Base-by-base conservation (phyloP, 30 jellyfish, hydroid and myxozoan species). In the Nemopilema nomurai region DNA sequence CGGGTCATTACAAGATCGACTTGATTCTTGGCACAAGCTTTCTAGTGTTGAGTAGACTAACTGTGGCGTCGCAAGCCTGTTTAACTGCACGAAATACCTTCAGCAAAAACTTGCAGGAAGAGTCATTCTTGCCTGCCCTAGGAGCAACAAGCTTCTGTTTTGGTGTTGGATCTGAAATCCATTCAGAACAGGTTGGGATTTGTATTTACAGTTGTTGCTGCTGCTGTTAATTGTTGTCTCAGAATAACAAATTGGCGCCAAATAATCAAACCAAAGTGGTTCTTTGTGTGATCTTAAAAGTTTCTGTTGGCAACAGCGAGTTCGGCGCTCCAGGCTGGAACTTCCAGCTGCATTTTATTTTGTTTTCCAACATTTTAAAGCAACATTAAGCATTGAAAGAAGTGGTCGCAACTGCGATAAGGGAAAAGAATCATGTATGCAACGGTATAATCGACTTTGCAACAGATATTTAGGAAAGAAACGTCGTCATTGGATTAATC, bases 391-490 rank as follows among this genome's bases (percentile, higher is more conserved):
- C 77, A 0, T 52, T 67, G 77, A 67, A 67, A 26, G 52, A 67
- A 26, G 77, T 52, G 67, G 50, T 31, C 16, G 13, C 63, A 4
- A 24, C 50, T n/a, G 87, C 87, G n/a, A 77, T 52, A 52, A 64
- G 62, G 78, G 77, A 57, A 1, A 77, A 66, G 62, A 57, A 77
- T 26, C 74, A 28, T 51, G 87, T 16, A 65, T 77, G 78, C 67
- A 28, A 65, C 23, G 67, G 29, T 77, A 77, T 52, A 9, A 77
- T 20, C 87, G 62, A 63, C 25, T 63, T 31, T 22, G 87, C 57
- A 77, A 77, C 65, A 77, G 77, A 66, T 77, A 16, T 52, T 16
- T 77, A 24, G 41, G 87, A 52, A 77, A 62, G 77, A 77, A 63
- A 53, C 57, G 62, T 28, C 51, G 78, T 16, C 49, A 51, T 53